phyloP scores from a whole-genome alignment of 2,888 invertebrate species.

The Leucania comma region DNA sequence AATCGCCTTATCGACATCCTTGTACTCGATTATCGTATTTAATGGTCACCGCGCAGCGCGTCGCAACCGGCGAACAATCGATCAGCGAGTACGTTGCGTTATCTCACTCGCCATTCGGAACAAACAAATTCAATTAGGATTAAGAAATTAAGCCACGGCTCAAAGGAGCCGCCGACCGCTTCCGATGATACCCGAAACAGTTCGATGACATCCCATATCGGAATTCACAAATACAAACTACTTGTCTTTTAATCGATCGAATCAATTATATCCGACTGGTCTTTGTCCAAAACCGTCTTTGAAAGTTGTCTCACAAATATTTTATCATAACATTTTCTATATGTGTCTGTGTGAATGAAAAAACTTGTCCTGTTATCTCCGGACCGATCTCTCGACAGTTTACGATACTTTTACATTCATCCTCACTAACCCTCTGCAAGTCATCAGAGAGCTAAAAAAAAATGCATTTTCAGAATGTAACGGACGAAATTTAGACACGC shows the following conservation, averaged over 20 bases:
- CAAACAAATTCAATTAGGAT: constrained; percentile 90
- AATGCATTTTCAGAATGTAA: constrained; percentile 66
- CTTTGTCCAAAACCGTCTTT: constrained; percentile 53
- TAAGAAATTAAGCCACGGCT: constrained; percentile 86
- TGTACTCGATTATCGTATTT: constrained; percentile 49
- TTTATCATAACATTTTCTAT: constrained; percentile 42
- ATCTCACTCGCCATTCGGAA: constrained; percentile 79
- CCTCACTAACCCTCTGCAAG: constrained; percentile 51
- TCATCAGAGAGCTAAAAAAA: constrained; percentile 48
- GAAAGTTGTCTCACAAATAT: constrained; percentile 55
- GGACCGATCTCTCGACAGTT: constrained; percentile 55
- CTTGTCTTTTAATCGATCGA: constrained; percentile 56
- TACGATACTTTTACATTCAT: constrained; percentile 52
- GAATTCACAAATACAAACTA: constrained; percentile 72
- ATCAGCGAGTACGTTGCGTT: constrained; percentile 78
- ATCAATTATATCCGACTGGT: constrained; percentile 49
- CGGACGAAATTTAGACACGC: constrained; percentile 67
- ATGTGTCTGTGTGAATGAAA: constrained; percentile 42
- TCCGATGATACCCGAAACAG: constrained; percentile 77
- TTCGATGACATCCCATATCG: constrained; percentile 79
- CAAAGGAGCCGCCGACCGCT: constrained; percentile 83
- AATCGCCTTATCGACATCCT: not conserved
- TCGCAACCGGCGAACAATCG: constrained; percentile 76
- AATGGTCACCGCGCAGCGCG: constrained; percentile 60
- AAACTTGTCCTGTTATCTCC: constrained; percentile 51